A percentile compares a stretch with the other conserved stretches of the same genome.
These are phyloP conservation scores for Sceloporus tristichus DNA, from an alignment of 2,113 vertebrate genomes.

Conservation along the genomic window DNA sequence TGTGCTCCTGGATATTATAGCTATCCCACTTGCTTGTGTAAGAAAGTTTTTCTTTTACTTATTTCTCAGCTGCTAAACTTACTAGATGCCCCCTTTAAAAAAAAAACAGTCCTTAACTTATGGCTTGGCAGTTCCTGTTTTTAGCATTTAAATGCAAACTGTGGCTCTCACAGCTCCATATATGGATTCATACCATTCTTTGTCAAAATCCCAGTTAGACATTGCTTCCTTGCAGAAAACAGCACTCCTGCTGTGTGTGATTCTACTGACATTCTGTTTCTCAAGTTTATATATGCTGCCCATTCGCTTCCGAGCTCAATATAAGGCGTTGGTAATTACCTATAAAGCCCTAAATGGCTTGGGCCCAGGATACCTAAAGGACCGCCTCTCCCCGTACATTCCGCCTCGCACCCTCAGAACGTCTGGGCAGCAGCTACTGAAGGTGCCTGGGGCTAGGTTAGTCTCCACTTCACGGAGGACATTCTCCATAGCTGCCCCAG, in stretches of 20 bases:
- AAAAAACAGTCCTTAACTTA: neutral
- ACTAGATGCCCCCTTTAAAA: neutral
- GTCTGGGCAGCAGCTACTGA: no score
- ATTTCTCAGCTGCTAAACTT: neutral
- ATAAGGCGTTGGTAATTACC: no score
- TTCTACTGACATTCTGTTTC: neutral
- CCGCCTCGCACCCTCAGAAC: no score
- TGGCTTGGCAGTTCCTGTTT: neutral
- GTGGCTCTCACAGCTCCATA: neutral
- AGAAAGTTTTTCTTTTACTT: constrained; percentile 50
- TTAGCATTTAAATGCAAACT: neutral
- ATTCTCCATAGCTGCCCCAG: no score
- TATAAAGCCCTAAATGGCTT: no score
- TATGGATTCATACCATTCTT: neutral
- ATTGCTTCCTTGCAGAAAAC: neutral
- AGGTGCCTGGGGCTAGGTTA: no score
- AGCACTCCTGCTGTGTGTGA: neutral
- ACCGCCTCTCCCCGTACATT: no score
- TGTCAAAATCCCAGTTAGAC: neutral
- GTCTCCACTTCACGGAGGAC: no score
- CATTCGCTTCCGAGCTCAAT: no score
- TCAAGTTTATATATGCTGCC: neutral
- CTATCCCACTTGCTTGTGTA: constrained; percentile 82
- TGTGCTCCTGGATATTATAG: constrained; percentile 79
- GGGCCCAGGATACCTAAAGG: no score